Percentiles rank a stretch among this genome's conserved stretches.
Conservation (phyloP, 2,888 invertebrate species). For the Chironomus riparius region DNA sequence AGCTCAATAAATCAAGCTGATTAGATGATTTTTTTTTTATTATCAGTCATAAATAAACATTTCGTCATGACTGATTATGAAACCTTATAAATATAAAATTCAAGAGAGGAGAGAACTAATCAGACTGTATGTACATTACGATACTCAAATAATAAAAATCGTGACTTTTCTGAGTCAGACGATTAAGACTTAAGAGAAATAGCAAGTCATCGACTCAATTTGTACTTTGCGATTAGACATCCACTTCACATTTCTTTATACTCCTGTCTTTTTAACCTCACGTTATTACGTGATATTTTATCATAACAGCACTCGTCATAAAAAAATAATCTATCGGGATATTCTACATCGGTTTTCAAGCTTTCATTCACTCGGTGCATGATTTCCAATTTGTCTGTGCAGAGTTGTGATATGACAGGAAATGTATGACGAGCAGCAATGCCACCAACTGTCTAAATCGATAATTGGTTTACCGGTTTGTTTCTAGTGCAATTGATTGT, state of each 20-base stretch:
- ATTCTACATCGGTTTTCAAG: too few relatives aligned
- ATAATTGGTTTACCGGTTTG: too few relatives aligned
- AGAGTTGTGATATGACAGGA: neutral
- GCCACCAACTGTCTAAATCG: too few relatives aligned
- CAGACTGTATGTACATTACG: neutral
- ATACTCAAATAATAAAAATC: neutral
- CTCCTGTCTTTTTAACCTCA: neutral
- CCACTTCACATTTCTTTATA: neutral
- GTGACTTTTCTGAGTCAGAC: neutral
- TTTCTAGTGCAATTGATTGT: too few relatives aligned
- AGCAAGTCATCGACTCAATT: neutral
- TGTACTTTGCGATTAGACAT: neutral
- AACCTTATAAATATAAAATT: too few relatives aligned
- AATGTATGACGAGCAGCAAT: neutral
- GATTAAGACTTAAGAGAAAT: neutral
- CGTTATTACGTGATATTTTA: neutral
- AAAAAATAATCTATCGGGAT: neutral
- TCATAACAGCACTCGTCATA: neutral
- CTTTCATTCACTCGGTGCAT: neutral
- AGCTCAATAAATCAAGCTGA: neutral
- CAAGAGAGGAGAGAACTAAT: too few relatives aligned
- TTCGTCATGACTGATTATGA: neutral
- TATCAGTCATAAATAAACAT: neutral
- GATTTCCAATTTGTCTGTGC: neutral
- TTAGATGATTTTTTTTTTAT: neutral